Conservation (phyloP, 1,140 invertebrate genomes). For the Pentalonia nigronervosa region DNA sequence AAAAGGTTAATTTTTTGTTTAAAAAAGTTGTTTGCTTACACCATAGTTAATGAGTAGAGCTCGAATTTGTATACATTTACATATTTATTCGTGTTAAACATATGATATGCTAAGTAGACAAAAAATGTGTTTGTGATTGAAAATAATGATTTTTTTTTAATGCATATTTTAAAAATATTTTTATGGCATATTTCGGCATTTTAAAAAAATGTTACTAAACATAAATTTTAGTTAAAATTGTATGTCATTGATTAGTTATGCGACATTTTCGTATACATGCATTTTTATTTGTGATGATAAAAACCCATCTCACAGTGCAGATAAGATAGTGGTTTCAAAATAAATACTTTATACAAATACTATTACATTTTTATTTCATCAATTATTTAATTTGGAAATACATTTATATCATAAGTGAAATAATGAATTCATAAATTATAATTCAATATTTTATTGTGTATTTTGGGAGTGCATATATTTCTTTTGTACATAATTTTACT, state of each 20-base stretch:
- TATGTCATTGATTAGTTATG: too few species aligned
- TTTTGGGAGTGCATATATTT: not conserved
- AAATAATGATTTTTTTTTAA: not conserved
- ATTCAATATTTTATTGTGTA: not conserved
- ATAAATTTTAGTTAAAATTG: too few species aligned
- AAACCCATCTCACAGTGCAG: too few species aligned
- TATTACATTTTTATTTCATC: too few species aligned
- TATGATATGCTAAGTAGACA: not conserved
- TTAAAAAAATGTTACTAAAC: too few species aligned
- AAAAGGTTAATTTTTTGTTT: not conserved
- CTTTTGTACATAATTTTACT: too few species aligned
- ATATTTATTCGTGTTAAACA: not conserved
- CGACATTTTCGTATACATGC: too few species aligned
- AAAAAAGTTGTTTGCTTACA: not conserved
- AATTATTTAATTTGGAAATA: too few species aligned
- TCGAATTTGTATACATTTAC: not conserved
- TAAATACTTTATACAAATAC: too few species aligned
- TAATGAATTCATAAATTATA: not conserved
- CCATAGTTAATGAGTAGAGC: not conserved
- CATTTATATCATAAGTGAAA: not conserved
- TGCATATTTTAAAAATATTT: not conserved
- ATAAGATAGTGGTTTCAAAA: too few species aligned
- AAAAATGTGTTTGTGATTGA: not conserved
- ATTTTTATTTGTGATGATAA: too few species aligned
- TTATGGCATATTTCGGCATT: too few species aligned